Percentiles rank a stretch among this genome's conserved stretches.
Conservation (phyloP, 2,797 vertebrate genomes). For the Urophycis tenuis region DNA sequence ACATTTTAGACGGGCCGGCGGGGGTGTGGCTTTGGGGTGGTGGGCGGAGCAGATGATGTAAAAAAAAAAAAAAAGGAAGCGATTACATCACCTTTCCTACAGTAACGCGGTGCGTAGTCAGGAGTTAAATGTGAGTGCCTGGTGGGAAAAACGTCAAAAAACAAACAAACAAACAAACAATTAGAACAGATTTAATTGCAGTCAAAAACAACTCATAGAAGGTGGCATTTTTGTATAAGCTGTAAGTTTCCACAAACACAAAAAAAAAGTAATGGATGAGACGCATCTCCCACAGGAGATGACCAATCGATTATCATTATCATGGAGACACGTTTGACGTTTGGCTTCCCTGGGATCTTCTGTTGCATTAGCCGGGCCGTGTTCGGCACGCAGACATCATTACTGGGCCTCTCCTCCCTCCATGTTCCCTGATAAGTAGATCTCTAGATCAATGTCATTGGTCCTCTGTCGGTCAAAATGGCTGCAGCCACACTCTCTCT, state of each 20-base stretch:
- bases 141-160: background rate
- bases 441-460: constrained; percentile 32
- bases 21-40: constrained; percentile 20
- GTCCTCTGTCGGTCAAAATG: constrained; percentile 51
- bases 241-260: background rate
- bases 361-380: constrained; percentile 40
- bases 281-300: background rate
- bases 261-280: background rate
- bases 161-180: background rate
- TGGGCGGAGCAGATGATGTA: constrained; percentile 31
- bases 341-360: constrained; percentile 19
- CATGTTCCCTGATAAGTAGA: constrained; percentile 44
- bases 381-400: constrained; percentile 32
- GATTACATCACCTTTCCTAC: constrained; percentile 68
- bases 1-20: constrained; percentile 7
- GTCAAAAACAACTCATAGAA: background rate
- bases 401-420: constrained; percentile 35
- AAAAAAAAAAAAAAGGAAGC: constrained; percentile 25
- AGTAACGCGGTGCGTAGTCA: constrained; percentile 51
- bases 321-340: background rate
- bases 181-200: background rate
- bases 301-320: background rate
- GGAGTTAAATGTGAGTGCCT: constrained; percentile 22
- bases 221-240: background rate
- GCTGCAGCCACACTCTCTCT: constrained; percentile 24